Base-by-base conservation (phyloP, 2,797 vertebrate species). In the Podarcis siculus region DNA sequence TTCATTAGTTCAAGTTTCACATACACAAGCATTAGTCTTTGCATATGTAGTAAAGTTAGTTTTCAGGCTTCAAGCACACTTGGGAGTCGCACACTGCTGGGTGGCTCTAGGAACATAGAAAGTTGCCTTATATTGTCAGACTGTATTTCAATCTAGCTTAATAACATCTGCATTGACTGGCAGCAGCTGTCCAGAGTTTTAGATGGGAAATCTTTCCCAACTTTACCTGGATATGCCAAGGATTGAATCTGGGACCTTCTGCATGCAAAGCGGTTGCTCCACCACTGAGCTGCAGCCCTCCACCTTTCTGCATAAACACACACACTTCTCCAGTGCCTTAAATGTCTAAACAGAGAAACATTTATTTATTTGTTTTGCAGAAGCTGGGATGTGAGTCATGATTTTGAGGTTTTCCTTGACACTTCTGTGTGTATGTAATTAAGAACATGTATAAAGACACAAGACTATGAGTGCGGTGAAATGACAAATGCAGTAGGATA, bases 1-100 rank as follows among this genome's bases (percentile, higher is more conserved):
- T 94, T 91, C 91, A 93, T 93, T 95, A 93, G 89, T 92, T 94
- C 94, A 91, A 66, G 85, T 93, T 95, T 95, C 93, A 93, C 88
- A 80, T 87, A 90, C 87, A 30, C 84, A 94, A 87, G 91, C 94
- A 93, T 92, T 91, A 10, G 89, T 91, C 93, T 91, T 88, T 89
- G 75, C 89, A 93, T 82, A 83, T 92, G 89, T 93, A 91, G 93
- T 89, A 92, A 93, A 90, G 94, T 95, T 93, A 55, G 89, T 94
- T 93, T 83, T 89, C 90, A 94, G 94, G 90, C 64, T 86, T 91
- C 61, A 69, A 86, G 83, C 90, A 92, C 90, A 89, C 35, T 90
- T 88, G 88, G 93, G 94, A 90, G 92, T 45, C 25, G 94, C 79
- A 58, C 93, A 93, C 79, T 95, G 81, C 89, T 94, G 91, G 94